These are phyloP conservation scores for Aplochiton taeniatus DNA, from an alignment of 2,797 vertebrate genomes.

Conservation along the genomic window DNA sequence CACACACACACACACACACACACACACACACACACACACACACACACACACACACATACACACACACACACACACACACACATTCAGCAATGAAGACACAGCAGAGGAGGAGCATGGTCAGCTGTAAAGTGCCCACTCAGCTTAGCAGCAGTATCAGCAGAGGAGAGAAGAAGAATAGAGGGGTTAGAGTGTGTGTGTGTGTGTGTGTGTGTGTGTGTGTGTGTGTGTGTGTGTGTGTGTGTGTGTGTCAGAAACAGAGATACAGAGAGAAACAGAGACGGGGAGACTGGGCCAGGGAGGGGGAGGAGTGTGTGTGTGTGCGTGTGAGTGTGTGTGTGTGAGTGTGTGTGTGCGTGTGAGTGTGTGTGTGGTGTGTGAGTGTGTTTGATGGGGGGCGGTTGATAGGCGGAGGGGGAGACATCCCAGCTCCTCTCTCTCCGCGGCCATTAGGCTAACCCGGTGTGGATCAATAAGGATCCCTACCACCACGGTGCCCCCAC, in stretches of 20 bases:
- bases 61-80: conserved; percentile 8
- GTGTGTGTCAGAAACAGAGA: conserved; percentile 34
- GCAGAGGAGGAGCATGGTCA: conserved; percentile 12
- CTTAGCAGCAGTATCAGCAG: conserved; percentile 50
- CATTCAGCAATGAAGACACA: conserved; percentile 3
- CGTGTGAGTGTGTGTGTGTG: conserved; percentile 41
- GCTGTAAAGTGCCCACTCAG: conserved; percentile 62
- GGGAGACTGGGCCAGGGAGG: conserved; percentile 15
- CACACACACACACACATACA: conserved; percentile 2
- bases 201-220: neutral
- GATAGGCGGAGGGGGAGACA: conserved; percentile 61
- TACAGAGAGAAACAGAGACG: conserved; percentile 49
- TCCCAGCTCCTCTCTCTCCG: conserved; percentile 58
- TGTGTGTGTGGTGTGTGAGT: conserved; percentile 16
- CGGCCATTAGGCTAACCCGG: conserved; percentile 71
- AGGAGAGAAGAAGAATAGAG: conserved; percentile 18
- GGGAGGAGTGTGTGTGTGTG: conserved; percentile 10
- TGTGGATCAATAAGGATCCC: conserved; percentile 72
- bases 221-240: neutral
- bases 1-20: neutral
- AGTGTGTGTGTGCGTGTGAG: conserved; percentile 25
- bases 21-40: conserved; percentile 6
- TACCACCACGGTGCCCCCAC: conserved; percentile 54
- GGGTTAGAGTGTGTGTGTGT: neutral
- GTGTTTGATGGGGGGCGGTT: neutral